A percentile compares a stretch with the other conserved stretches of the same genome.
Conservation (phyloP, 2,797 vertebrate genomes). For the Lutra lutra region DNA sequence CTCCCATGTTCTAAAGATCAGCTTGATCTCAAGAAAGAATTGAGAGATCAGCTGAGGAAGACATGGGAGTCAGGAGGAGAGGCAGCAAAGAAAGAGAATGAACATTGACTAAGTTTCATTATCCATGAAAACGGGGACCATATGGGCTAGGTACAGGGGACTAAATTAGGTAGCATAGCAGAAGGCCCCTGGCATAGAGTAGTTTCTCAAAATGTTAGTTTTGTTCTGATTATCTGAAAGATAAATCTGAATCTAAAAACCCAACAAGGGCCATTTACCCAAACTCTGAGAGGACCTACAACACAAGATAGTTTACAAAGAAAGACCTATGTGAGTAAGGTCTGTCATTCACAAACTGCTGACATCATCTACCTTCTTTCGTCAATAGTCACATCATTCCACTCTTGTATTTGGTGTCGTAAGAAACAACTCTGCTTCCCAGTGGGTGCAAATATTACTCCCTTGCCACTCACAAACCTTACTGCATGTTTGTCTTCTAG, state of each 20-base stretch:
- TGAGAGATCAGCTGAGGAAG: background rate
- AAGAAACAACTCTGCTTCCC: background rate
- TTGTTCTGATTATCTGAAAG: background rate
- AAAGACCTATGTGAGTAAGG: background rate
- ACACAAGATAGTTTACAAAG: background rate
- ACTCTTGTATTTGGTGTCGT: background rate
- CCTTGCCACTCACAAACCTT: background rate
- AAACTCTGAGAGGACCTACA: background rate
- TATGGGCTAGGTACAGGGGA: background rate
- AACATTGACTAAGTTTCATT: background rate
- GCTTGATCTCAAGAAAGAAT: background rate
- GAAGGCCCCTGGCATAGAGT: accelerated
- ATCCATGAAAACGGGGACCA: background rate
- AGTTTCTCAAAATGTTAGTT: background rate
- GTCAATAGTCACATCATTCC: no score
- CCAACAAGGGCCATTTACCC: background rate
- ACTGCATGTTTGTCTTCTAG: background rate
- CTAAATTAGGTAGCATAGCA: background rate
- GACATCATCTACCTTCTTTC: background rate
- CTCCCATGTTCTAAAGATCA: background rate
- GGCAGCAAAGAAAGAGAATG: background rate
- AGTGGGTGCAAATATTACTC: background rate
- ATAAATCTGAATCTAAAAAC: background rate
- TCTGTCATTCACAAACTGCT: background rate
- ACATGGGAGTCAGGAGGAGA: background rate